Evolutionary conservation across 2,113 vertebrate genomes (phyloP).

Genomic region (Microtus richardsoni): DNA sequence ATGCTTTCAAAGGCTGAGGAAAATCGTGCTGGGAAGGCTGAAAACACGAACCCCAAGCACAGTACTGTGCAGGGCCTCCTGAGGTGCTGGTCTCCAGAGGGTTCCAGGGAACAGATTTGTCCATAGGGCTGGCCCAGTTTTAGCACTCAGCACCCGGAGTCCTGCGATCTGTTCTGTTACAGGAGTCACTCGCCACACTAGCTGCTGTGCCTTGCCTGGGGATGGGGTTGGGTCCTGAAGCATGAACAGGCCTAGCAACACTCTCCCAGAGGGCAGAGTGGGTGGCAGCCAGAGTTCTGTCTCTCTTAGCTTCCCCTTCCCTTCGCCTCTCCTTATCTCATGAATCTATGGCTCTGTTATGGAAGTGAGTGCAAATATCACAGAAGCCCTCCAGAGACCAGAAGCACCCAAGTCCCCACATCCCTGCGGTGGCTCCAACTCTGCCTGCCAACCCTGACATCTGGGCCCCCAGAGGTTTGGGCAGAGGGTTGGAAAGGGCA

Average conservation of each 20-base stretch:
- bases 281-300: too few species aligned
- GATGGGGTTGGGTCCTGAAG: background rate
- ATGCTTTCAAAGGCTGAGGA: background rate
- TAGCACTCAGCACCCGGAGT: background rate
- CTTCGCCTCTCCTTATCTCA: background rate
- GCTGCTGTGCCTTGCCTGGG: too few species aligned
- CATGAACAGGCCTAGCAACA: accelerated
- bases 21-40: accelerated
- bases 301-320: background rate
- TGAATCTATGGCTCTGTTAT: accelerated
- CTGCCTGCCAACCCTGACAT: background rate
- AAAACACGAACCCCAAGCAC: accelerated
- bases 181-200: background rate
- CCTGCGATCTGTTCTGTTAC: background rate
- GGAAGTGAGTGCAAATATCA: background rate
- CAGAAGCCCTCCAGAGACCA: accelerated
- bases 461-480: accelerated
- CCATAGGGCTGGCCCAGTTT: background rate
- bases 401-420: accelerated
- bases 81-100: too few species aligned
- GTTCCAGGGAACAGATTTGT: background rate
- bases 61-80: background rate
- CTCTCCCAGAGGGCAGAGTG: background rate
- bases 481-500: too few species aligned
- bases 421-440: accelerated